Conservation (phyloP, 2,797 vertebrate genomes). For the Nothura maculosa region DNA sequence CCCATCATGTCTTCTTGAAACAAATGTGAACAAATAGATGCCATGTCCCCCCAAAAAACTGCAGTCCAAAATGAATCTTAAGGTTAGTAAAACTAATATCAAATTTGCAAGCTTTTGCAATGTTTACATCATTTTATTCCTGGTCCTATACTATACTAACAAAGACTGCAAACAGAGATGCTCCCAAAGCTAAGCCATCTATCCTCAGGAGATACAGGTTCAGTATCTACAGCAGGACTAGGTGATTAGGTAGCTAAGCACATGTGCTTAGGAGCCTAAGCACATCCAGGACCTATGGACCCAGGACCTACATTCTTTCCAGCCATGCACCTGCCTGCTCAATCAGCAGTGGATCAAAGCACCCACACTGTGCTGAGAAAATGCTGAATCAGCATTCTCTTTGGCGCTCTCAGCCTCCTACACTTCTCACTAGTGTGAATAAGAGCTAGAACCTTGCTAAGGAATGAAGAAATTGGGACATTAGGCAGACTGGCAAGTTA, state of each 20-base stretch:
- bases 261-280: no score
- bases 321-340: neutral
- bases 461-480: no score
- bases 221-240: neutral
- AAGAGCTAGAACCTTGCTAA: no score
- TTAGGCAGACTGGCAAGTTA: no score
- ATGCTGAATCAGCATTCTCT: neutral
- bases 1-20: neutral
- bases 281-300: neutral
- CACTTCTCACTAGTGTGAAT: no score
- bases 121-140: neutral
- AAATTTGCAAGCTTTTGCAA: neutral
- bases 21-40: neutral
- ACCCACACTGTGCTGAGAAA: neutral
- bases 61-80: neutral
- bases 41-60: neutral
- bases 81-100: neutral
- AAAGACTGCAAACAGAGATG: neutral
- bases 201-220: neutral
- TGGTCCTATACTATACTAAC: neutral
- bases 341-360: neutral
- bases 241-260: neutral
- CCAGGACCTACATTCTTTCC: neutral
- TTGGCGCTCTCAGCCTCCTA: neutral
- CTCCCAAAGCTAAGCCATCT: neutral